Conservation (phyloP, 2,888 invertebrate genomes). For the Hyposoter didymator region DNA sequence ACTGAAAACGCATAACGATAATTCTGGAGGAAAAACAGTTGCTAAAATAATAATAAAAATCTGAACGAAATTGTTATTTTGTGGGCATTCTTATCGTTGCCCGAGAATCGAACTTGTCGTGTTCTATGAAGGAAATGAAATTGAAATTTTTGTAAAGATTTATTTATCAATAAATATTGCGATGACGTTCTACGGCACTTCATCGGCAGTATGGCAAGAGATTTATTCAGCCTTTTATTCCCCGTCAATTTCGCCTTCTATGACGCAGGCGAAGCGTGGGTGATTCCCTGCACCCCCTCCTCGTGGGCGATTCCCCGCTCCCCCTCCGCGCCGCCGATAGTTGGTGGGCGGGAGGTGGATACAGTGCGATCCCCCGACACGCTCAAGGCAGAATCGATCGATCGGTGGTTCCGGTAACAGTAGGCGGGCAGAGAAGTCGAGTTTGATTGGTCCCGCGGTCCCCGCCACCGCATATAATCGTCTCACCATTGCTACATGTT, state of each 20-base stretch:
- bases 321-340: no score
- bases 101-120: neutral
- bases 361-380: neutral
- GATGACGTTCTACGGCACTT: neutral
- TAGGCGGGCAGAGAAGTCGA: neutral
- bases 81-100: neutral
- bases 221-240: neutral
- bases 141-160: neutral
- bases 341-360: neutral
- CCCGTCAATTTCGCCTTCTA: neutral
- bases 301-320: no score
- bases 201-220: neutral
- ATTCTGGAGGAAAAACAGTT: no score
- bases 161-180: neutral
- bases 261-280: conserved; percentile 5
- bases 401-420: neutral
- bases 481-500: neutral
- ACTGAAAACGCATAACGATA: neutral
- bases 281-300: conserved; percentile 3
- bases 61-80: neutral
- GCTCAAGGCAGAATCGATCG: neutral
- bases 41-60: neutral
- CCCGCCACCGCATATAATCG: neutral
- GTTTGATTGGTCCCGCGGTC: neutral
- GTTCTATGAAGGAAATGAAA: neutral